A percentile compares a stretch with the other conserved stretches of the same genome.
Evolutionary conservation across 2,888 invertebrate species (phyloP).

Genomic region (Selenia dentaria): DNA sequence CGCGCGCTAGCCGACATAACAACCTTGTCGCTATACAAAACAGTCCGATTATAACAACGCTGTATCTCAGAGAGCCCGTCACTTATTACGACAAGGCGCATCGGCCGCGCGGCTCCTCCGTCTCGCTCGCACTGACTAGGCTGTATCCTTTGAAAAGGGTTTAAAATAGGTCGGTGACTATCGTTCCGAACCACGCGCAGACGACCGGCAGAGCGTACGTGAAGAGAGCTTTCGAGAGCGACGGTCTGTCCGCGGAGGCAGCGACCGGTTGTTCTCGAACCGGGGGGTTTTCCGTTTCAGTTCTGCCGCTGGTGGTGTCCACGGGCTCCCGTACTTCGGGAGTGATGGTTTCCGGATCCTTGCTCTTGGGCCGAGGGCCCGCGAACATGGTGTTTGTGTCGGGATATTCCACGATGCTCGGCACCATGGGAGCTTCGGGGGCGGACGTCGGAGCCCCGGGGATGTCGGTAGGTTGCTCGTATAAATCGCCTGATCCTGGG

Average conservation of each 20-base stretch:
- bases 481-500: constrained; percentile 61
- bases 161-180: constrained; percentile 93
- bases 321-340: constrained; percentile 1
- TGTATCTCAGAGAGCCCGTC: too few species aligned
- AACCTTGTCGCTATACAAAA: constrained; percentile 4
- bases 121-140: constrained; percentile 63
- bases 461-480: constrained; percentile 46
- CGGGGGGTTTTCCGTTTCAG: constrained; percentile 11
- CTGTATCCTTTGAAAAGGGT: constrained; percentile 34
- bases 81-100: background rate
- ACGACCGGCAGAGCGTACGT: constrained; percentile 92
- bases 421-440: constrained; percentile 53
- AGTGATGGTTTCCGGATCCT: constrained; percentile 19
- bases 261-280: constrained; percentile 54
- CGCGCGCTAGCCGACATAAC: constrained; percentile 34
- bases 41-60: too few species aligned
- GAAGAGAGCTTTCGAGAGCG: constrained; percentile 87
- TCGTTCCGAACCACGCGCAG: constrained; percentile 93
- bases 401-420: constrained; percentile 54
- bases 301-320: background rate
- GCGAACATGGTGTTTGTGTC: constrained; percentile 54
- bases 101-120: constrained; percentile 37
- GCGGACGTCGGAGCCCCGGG: constrained; percentile 36
- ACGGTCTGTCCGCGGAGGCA: constrained; percentile 68
- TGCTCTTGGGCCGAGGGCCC: constrained; percentile 36